These are phyloP conservation scores for Vanacampus margaritifer DNA, from an alignment of 2,113 vertebrate genomes.

Conservation along the genomic window DNA sequence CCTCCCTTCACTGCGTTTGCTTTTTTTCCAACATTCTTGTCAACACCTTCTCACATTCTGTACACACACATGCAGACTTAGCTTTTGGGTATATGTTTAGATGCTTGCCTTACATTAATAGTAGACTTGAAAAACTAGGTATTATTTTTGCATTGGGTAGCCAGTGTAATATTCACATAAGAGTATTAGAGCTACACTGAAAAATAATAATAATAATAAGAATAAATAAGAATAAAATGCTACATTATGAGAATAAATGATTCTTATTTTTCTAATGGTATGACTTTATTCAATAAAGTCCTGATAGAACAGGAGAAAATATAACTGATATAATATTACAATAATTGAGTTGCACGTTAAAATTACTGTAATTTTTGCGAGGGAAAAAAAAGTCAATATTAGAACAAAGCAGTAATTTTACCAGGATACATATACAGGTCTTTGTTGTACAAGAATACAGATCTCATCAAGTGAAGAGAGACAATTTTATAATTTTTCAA, in stretches of 20 bases:
- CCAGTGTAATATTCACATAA: not conserved
- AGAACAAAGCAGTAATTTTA: not conserved
- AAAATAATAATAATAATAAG: not conserved
- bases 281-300: no score
- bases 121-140: not conserved
- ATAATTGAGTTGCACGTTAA: no score
- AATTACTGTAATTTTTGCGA: not conserved
- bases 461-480: no score
- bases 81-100: not conserved
- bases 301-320: no score
- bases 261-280: no score
- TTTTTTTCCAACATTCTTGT: slow-evolving; percentile 11
- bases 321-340: no score
- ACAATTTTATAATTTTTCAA: not conserved
- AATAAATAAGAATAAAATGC: not conserved
- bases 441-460: no score
- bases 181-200: not conserved
- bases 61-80: slow-evolving; percentile 11
- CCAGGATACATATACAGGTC: not conserved
- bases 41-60: slow-evolving; percentile 17
- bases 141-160: not conserved
- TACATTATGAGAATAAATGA: no score
- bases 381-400: not conserved
- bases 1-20: slow-evolving; percentile 26
- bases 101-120: not conserved